A percentile compares a stretch with the other conserved stretches of the same genome.
Conservation (phyloP, 2,113 vertebrate species). For the Albula goreensis region DNA sequence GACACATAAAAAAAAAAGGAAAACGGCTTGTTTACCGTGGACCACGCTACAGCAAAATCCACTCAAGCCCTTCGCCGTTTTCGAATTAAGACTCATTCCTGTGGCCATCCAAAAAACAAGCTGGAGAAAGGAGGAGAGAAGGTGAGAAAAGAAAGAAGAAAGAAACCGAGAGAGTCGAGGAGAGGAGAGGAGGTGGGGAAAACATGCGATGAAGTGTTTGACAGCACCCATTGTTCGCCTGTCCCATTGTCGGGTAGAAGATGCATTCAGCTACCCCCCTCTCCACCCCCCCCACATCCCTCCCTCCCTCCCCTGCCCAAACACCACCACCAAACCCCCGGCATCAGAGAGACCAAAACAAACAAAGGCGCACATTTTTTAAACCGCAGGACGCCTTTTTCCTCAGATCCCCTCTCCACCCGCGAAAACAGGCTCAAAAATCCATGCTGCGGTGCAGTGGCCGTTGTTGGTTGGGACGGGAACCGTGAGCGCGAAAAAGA, state of each 20-base stretch:
- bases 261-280: not conserved
- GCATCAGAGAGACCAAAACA: not conserved
- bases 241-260: conserved; percentile 13
- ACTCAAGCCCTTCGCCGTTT: not conserved
- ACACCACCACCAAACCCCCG: not conserved
- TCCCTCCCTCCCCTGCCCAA: conserved; percentile 16
- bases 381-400: not conserved
- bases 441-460: not conserved
- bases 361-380: conserved; percentile 27
- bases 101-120: not conserved
- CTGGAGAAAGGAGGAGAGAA: not conserved
- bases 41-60: not conserved
- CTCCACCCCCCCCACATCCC: not conserved
- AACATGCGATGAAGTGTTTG: not conserved
- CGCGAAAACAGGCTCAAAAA: not conserved
- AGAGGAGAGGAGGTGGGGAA: not conserved
- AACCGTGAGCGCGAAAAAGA: not conserved
- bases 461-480: not conserved
- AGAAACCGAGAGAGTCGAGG: not conserved
- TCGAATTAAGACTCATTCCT: not conserved
- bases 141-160: not conserved
- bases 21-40: conserved; percentile 5
- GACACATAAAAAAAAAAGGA: not conserved
- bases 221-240: conserved; percentile 14
- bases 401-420: not conserved